Conservation (phyloP, 2,797 vertebrate species). For the Taenioides sp. region DNA sequence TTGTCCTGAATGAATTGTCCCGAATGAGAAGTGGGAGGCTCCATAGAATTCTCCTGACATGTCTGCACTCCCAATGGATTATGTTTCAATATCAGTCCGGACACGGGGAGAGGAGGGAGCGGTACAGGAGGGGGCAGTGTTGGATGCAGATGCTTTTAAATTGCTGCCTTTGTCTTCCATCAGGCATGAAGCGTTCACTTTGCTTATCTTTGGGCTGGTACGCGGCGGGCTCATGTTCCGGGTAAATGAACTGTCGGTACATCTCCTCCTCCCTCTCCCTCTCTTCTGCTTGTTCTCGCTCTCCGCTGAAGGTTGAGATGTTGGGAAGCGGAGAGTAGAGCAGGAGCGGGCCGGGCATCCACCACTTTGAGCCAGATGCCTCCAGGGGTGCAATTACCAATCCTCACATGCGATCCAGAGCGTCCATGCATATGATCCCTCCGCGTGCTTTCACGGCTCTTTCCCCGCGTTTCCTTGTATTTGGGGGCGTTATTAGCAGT, state of each 20-base stretch:
- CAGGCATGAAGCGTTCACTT: conserved; percentile 77
- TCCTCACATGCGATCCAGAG: conserved; percentile 74
- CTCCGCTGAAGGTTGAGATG: conserved; percentile 75
- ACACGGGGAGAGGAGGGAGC: conserved; percentile 53
- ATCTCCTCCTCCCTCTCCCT: conserved; percentile 49
- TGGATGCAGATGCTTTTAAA: conserved; percentile 83
- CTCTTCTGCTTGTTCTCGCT: conserved; percentile 67
- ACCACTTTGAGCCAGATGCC: conserved; percentile 76
- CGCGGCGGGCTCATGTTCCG: conserved; percentile 75
- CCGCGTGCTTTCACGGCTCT: conserved; percentile 60
- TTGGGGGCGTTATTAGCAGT: conserved; percentile 68
- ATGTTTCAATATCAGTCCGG: conserved; percentile 82
- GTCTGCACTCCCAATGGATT: conserved; percentile 82
- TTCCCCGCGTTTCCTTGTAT: conserved; percentile 28
- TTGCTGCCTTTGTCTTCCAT: conserved; percentile 84
- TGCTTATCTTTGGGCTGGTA: conserved; percentile 75
- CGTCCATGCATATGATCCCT: conserved; percentile 75
- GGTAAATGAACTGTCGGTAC: conserved; percentile 83
- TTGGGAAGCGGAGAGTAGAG: conserved; percentile 60
- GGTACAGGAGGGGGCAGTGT: conserved; percentile 44
- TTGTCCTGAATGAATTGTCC: conserved; percentile 51
- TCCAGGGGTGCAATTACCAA: conserved; percentile 81
- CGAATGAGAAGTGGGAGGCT: conserved; percentile 39
- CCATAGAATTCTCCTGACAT: conserved; percentile 75
- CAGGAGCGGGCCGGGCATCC: conserved; percentile 68